Evolutionary conservation across 2,797 vertebrate species (phyloP).

Genomic region (Chelon labrosus): DNA sequence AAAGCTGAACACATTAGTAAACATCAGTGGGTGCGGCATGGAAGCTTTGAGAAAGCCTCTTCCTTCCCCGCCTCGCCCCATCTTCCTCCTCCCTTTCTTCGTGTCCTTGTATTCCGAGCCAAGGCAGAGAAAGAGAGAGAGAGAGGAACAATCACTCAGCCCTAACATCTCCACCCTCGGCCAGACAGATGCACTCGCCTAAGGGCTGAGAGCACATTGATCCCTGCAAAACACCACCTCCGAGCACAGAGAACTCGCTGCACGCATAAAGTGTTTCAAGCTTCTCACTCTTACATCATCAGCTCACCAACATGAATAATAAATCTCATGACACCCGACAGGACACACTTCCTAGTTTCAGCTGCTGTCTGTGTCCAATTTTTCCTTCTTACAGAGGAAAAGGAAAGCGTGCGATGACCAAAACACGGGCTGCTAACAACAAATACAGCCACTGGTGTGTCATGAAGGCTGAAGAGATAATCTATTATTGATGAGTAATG

Average conservation of each 20-base stretch:
- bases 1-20: conserved; percentile 2
- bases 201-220: conserved; percentile 65
- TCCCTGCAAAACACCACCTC: conserved; percentile 41
- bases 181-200: conserved; percentile 40
- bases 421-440: conserved; percentile 37
- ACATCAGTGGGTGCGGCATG: conserved; percentile 62
- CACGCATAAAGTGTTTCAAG: conserved; percentile 61
- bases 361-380: neutral
- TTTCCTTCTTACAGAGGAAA: conserved; percentile 11
- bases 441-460: conserved; percentile 51
- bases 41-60: conserved; percentile 14
- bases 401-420: conserved; percentile 23
- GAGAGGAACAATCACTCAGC: conserved; percentile 50
- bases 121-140: conserved; percentile 24
- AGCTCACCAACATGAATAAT: conserved; percentile 75
- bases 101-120: conserved; percentile 53
- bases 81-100: conserved; percentile 30
- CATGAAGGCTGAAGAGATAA: conserved; percentile 66
- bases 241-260: conserved; percentile 53
- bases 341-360: conserved; percentile 32
- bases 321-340: conserved; percentile 57
- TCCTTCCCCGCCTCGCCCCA: conserved; percentile 14
- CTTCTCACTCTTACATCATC: conserved; percentile 75
- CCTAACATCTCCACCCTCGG: conserved; percentile 53
- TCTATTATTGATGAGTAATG: conserved; percentile 82